Conservation (phyloP, 1,140 invertebrate species). For the Episyrphus balteatus region DNA sequence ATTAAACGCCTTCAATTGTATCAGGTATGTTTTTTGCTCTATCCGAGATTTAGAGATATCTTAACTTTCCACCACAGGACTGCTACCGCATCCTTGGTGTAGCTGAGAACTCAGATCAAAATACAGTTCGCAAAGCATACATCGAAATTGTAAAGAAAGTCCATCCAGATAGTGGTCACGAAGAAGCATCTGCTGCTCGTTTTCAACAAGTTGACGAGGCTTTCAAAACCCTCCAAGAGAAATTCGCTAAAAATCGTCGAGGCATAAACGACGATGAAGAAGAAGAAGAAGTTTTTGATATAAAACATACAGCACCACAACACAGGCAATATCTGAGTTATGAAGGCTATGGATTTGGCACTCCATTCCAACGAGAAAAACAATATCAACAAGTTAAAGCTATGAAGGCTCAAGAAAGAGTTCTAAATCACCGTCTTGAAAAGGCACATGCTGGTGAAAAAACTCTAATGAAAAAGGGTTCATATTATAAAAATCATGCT, state of each 20-base stretch:
- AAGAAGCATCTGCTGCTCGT: slow-evolving; percentile 52
- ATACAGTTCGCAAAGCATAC: slow-evolving; percentile 59
- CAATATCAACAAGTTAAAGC: slow-evolving; percentile 60
- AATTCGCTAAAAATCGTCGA: slow-evolving; percentile 41
- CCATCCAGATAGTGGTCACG: slow-evolving; percentile 67
- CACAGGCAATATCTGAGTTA: slow-evolving; percentile 75
- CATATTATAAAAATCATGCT: slow-evolving; percentile 49
- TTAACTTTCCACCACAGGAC: slow-evolving; percentile 37
- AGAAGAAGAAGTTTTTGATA: slow-evolving; percentile 41
- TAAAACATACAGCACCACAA: slow-evolving; percentile 73
- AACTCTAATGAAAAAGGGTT: slow-evolving; percentile 54
- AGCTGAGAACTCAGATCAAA: slow-evolving; percentile 53
- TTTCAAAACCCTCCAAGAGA: slow-evolving; percentile 43
- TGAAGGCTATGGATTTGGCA: slow-evolving; percentile 66
- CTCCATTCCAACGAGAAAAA: slow-evolving; percentile 61
- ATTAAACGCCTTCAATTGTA: too few species aligned
- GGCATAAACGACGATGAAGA: slow-evolving; percentile 35
- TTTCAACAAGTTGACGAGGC: slow-evolving; percentile 58
- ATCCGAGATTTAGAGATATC: too few species aligned
- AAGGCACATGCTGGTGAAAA: slow-evolving; percentile 56
- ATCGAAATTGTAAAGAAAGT: slow-evolving; percentile 63
- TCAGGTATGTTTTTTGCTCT: too few species aligned
- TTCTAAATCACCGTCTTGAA: slow-evolving; percentile 60
- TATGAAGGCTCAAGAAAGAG: slow-evolving; percentile 58
- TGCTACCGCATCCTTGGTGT: slow-evolving; percentile 55